A percentile compares a stretch with the other conserved stretches of the same genome.
These are phyloP conservation scores for Lumbricus terrestris DNA, from an alignment of 2,888 invertebrate species.

Conservation along the genomic window DNA sequence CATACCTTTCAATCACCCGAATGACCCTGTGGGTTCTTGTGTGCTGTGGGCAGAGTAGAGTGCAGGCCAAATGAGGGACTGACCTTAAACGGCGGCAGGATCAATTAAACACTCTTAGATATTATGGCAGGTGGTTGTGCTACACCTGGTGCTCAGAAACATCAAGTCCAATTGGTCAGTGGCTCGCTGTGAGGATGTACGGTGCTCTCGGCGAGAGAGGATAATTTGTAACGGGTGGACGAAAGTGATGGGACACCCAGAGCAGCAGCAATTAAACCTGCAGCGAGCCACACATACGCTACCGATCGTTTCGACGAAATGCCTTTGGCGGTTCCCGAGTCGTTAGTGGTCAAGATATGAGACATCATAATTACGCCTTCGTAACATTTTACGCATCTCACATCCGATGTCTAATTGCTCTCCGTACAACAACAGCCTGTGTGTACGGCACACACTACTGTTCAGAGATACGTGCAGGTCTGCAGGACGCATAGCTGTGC, in stretches of 20 bases:
- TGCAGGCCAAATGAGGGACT: background rate
- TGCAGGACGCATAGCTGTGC: background rate
- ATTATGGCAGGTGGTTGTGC: conserved; percentile 3
- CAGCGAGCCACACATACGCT: background rate
- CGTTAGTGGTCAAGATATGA: conserved; percentile 3
- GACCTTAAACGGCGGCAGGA: background rate
- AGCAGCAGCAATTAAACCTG: background rate
- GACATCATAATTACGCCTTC: background rate
- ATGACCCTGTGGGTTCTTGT: background rate
- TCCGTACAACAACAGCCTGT: background rate
- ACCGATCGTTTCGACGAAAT: background rate
- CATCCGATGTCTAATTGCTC: background rate
- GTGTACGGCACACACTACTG: background rate
- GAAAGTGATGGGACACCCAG: background rate
- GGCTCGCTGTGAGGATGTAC: background rate
- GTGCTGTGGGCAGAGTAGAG: background rate
- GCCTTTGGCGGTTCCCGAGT: background rate
- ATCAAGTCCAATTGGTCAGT: background rate
- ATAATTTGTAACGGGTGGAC: background rate
- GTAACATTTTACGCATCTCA: background rate
- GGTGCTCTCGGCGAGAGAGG: background rate
- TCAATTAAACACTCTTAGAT: background rate
- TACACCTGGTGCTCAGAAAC: background rate
- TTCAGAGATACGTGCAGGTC: background rate
- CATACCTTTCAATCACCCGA: background rate